phyloP scores from a whole-genome alignment of 35 echinoderm and acorn worm genomes.

The Acanthaster planci region DNA sequence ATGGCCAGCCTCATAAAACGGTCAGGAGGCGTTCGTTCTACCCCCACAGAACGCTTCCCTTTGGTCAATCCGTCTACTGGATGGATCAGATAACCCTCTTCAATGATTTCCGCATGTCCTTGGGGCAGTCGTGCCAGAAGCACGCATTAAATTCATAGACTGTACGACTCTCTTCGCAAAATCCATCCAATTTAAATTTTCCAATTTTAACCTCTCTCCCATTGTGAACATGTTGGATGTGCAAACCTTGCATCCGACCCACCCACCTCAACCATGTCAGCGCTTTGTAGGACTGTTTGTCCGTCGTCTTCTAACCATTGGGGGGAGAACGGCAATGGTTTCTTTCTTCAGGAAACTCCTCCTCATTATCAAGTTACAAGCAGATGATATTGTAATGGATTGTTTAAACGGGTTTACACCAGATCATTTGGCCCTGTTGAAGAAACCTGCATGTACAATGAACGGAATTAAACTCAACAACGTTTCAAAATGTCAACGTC shows the following conservation, averaged over 20 bases:
- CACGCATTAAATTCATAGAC: conserved; percentile 47
- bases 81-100: no score
- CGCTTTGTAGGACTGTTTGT: conserved; percentile 31
- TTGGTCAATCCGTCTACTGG: neutral
- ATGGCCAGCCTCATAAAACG: conserved; percentile 9
- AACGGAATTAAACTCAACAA: conserved; percentile 56
- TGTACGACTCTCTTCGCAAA: neutral
- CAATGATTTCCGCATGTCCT: no score
- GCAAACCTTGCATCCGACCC: neutral
- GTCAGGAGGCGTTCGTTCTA: conserved; percentile 19
- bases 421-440: neutral
- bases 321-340: conserved; percentile 57
- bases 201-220: conserved; percentile 46
- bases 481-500: conserved; percentile 72
- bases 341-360: conserved; percentile 40
- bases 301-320: conserved; percentile 9
- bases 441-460: conserved; percentile 44
- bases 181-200: conserved; percentile 55
- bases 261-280: conserved; percentile 51
- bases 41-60: conserved; percentile 52
- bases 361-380: conserved; percentile 59
- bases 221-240: conserved; percentile 61
- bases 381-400: conserved; percentile 64
- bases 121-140: conserved; percentile 60
- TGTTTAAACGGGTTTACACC: conserved; percentile 54